Conservation (phyloP, 2,113 vertebrate species). For the Gymnocephalus cernua region DNA sequence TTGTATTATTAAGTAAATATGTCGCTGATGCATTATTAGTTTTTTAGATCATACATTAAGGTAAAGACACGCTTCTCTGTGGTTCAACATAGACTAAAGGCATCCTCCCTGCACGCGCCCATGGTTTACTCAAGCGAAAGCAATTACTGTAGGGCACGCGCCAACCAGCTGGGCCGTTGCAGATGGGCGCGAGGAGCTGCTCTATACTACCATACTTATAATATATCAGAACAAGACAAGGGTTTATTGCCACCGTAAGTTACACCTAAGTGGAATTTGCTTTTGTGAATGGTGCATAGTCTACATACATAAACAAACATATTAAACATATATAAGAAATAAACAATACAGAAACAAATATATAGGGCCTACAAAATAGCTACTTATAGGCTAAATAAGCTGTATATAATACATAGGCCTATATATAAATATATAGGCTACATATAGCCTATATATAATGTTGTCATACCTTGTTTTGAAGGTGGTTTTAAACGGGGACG, state of each 20-base stretch:
- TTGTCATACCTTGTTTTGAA: not conserved
- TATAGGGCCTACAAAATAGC: too few relatives aligned
- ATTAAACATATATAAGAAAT: too few relatives aligned
- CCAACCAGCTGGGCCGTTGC: constrained; percentile 51
- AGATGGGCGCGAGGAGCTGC: constrained; percentile 15
- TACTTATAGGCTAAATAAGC: too few relatives aligned
- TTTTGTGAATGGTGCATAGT: too few relatives aligned
- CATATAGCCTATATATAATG: too few relatives aligned
- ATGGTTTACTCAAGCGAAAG: constrained; percentile 38
- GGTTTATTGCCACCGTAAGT: too few relatives aligned
- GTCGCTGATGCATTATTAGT: not conserved
- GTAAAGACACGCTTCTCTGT: not conserved
- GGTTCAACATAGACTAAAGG: not conserved
- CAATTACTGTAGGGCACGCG: constrained; percentile 71
- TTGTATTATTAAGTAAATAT: not conserved
- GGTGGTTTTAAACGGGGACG: not conserved
- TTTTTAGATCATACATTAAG: not conserved
- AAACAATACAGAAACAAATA: too few relatives aligned
- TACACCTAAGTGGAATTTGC: too few relatives aligned
- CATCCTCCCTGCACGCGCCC: constrained; percentile 55
- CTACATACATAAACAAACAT: too few relatives aligned
- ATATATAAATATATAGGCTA: too few relatives aligned
- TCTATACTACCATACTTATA: not conserved
- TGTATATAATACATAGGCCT: not conserved
- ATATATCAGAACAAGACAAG: too few relatives aligned